phyloP scores from a whole-genome alignment of 2,888 invertebrate genomes.

The Drosophila nr. perissopoda region DNA sequence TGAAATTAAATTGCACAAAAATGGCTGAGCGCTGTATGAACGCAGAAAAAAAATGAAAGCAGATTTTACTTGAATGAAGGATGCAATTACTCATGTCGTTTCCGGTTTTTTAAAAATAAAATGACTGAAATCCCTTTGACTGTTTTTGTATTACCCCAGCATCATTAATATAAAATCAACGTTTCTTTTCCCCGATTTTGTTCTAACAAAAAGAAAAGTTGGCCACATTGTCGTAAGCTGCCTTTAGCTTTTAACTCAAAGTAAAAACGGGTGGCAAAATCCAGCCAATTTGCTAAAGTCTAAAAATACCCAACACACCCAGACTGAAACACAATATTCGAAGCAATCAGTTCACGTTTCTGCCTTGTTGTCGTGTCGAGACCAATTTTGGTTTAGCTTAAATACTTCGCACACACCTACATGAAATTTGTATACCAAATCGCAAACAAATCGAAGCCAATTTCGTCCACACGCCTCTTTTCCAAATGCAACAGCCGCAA shows the following conservation, averaged over 20 bases:
- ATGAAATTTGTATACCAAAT: constrained; percentile 65
- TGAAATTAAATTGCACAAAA: background rate
- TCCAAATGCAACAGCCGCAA: constrained; percentile 12
- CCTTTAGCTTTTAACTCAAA: background rate
- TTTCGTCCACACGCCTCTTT: constrained; percentile 4
- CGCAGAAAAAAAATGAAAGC: background rate
- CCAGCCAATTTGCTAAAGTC: constrained; percentile 66
- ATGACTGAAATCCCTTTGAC: background rate
- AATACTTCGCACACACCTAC: constrained; percentile 33
- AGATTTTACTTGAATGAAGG: background rate
- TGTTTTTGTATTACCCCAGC: background rate
- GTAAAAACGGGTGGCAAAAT: constrained; percentile 36
- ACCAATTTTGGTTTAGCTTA: constrained; percentile 61
- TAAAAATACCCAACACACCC: constrained; percentile 29
- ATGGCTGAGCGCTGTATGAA: too few species aligned
- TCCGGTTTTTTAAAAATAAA: background rate
- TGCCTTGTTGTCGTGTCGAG: constrained; percentile 29
- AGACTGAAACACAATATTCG: background rate
- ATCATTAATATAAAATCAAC: background rate
- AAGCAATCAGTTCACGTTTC: constrained; percentile 23
- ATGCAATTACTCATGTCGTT: background rate
- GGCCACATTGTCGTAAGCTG: background rate
- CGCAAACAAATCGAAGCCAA: constrained; percentile 71
- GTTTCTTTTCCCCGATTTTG: background rate
- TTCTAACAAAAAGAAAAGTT: background rate